These are phyloP conservation scores for Ypsolopha scabrella DNA, from an alignment of 2,888 invertebrate species.

Conservation along the genomic window DNA sequence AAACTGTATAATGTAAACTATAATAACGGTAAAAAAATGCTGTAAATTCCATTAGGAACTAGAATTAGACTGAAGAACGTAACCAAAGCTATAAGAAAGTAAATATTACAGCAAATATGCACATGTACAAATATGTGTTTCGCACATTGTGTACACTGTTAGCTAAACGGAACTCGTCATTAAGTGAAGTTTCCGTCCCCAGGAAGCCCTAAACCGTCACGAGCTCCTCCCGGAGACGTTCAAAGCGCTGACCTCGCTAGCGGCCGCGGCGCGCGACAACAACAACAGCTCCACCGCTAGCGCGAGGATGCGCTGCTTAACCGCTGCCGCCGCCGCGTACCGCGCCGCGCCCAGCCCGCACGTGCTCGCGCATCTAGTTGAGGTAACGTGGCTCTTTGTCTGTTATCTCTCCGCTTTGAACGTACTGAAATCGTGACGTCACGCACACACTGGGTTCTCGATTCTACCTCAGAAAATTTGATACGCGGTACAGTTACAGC, in stretches of 20 bases:
- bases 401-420: background rate
- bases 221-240: constrained; percentile 43
- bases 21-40: too few species aligned
- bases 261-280: constrained; percentile 11
- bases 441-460: too few species aligned
- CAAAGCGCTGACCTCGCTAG: constrained; percentile 37
- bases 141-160: background rate
- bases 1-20: too few species aligned
- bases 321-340: constrained; percentile 50
- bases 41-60: too few species aligned
- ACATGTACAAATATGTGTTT: background rate
- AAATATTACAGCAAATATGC: background rate
- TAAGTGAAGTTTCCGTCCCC: constrained; percentile 1
- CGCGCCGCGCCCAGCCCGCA: constrained; percentile 31
- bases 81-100: constrained; percentile 70
- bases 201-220: constrained; percentile 52
- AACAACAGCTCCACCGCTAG: constrained; percentile 14
- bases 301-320: constrained; percentile 35
- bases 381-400: constrained; percentile 16
- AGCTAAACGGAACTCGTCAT: background rate
- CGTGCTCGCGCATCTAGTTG: constrained; percentile 23
- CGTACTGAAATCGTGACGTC: too few species aligned
- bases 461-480: too few species aligned
- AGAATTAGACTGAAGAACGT: too few species aligned
- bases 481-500: too few species aligned